These are phyloP conservation scores for Diaperis boleti DNA, from an alignment of 2,888 invertebrate genomes.

Conservation along the genomic window DNA sequence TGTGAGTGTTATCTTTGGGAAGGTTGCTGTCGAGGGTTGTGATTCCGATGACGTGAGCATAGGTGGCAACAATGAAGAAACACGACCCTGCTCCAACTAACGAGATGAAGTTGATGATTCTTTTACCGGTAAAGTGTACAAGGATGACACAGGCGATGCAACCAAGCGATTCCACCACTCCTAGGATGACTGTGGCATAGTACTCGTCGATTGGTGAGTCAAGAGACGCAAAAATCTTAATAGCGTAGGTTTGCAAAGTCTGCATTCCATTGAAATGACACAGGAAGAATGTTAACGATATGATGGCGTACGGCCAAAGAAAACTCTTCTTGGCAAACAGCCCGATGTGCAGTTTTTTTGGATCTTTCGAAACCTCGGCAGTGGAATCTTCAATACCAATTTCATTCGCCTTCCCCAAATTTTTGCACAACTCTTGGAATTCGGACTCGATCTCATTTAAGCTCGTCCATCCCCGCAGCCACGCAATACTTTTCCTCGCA, in stretches of 20 bases:
- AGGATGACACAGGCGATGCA: slow-evolving; percentile 75
- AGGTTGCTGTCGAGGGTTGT: slow-evolving; percentile 45
- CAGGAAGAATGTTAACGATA: slow-evolving; percentile 78
- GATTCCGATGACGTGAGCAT: slow-evolving; percentile 62
- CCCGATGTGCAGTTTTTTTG: slow-evolving; percentile 41
- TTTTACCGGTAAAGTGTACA: slow-evolving; percentile 80
- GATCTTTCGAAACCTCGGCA: slow-evolving; percentile 34
- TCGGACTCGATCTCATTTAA: slow-evolving; percentile 73
- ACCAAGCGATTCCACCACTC: slow-evolving; percentile 77
- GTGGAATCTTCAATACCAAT: slow-evolving; percentile 48
- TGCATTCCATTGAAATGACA: slow-evolving; percentile 83
- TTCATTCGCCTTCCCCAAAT: slow-evolving; percentile 46
- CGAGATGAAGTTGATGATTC: slow-evolving; percentile 76
- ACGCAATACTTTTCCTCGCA: slow-evolving; percentile 78
- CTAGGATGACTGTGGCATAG: slow-evolving; percentile 80
- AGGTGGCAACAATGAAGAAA: slow-evolving; percentile 73
- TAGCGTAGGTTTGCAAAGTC: slow-evolving; percentile 80
- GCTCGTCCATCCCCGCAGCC: slow-evolving; percentile 83
- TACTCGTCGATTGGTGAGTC: slow-evolving; percentile 82
- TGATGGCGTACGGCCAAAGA: slow-evolving; percentile 76
- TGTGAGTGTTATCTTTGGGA: slow-evolving; percentile 33
- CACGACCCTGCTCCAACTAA: slow-evolving; percentile 76
- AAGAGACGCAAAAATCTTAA: slow-evolving; percentile 78
- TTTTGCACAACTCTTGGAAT: slow-evolving; percentile 66
- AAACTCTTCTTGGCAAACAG: slow-evolving; percentile 74